Percentiles rank a stretch among this genome's conserved stretches.
These are phyloP conservation scores for Casuarius casuarius DNA, from an alignment of 2,113 vertebrate genomes.

Conservation along the genomic window DNA sequence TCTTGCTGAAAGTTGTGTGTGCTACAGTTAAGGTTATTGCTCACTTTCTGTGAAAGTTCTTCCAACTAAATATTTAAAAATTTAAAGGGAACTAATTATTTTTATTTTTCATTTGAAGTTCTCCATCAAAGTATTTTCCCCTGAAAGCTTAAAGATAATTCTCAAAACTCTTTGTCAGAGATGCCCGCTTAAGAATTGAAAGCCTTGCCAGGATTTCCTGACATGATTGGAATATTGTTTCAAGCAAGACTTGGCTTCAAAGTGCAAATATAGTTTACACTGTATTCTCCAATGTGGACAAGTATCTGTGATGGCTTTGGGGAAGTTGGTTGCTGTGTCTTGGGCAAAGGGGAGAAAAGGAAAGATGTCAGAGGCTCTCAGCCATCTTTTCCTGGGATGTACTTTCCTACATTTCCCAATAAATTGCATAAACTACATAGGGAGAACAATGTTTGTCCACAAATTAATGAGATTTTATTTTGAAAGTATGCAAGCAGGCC, in stretches of 20 bases:
- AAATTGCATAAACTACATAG: not conserved
- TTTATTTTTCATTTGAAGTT: not conserved
- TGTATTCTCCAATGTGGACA: not conserved
- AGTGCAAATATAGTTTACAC: not conserved
- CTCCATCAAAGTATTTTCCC: not conserved
- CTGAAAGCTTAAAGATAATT: not conserved
- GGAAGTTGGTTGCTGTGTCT: not conserved
- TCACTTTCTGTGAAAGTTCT: not conserved
- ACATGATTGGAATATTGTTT: not conserved
- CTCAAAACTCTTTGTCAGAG: not conserved
- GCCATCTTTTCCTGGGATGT: not conserved
- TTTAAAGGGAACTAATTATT: not conserved
- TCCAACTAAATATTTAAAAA: not conserved
- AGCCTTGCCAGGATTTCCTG: not conserved
- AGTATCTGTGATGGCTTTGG: not conserved
- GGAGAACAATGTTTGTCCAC: not conserved
- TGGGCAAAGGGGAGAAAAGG: not conserved
- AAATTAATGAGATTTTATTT: not conserved
- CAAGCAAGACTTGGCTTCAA: not conserved
- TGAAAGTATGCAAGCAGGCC: not conserved
- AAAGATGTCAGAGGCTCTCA: not conserved
- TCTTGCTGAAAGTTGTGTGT: not conserved
- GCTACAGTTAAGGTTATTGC: not conserved
- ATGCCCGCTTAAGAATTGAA: not conserved
- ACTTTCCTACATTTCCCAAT: not conserved